Evolutionary conservation across 2,797 vertebrate species (phyloP).

Genomic region (Taenioides sp.): DNA sequence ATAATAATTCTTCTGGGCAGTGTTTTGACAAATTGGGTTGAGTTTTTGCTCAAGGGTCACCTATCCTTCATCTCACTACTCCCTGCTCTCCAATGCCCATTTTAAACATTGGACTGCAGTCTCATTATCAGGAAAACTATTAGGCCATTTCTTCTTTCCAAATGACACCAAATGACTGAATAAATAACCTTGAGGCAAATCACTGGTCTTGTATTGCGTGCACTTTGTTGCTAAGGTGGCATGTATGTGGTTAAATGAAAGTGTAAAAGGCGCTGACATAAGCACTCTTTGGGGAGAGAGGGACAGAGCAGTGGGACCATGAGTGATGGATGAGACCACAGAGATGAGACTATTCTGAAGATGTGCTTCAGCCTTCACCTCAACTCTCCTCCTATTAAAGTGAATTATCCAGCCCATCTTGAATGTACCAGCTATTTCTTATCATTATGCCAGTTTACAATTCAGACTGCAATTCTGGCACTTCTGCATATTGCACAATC

Average conservation of each 20-base stretch:
- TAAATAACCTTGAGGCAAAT: background rate
- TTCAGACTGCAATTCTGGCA: constrained; percentile 52
- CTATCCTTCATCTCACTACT: background rate
- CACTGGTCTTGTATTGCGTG: constrained; percentile 14
- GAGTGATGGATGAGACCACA: constrained; percentile 56
- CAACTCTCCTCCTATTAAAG: constrained; percentile 66
- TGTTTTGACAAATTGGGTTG: background rate
- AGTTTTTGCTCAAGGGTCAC: background rate
- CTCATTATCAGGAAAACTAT: background rate
- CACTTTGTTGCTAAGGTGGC: constrained; percentile 38
- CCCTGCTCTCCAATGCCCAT: background rate
- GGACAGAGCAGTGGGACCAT: constrained; percentile 49
- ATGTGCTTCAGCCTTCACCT: constrained; percentile 60
- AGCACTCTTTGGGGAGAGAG: constrained; percentile 43
- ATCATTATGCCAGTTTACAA: constrained; percentile 55
- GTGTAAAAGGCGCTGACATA: constrained; percentile 29
- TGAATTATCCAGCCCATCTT: constrained; percentile 62
- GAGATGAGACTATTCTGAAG: constrained; percentile 60
- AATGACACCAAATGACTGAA: background rate
- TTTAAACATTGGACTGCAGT: background rate
- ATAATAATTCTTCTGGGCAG: background rate
- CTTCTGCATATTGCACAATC: constrained; percentile 13
- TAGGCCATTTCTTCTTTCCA: background rate
- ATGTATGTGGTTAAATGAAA: constrained; percentile 53
- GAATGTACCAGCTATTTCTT: constrained; percentile 53